These are phyloP conservation scores for Anguilla pacifica DNA, from an alignment of 2,797 vertebrate genomes.

Conservation along the genomic window DNA sequence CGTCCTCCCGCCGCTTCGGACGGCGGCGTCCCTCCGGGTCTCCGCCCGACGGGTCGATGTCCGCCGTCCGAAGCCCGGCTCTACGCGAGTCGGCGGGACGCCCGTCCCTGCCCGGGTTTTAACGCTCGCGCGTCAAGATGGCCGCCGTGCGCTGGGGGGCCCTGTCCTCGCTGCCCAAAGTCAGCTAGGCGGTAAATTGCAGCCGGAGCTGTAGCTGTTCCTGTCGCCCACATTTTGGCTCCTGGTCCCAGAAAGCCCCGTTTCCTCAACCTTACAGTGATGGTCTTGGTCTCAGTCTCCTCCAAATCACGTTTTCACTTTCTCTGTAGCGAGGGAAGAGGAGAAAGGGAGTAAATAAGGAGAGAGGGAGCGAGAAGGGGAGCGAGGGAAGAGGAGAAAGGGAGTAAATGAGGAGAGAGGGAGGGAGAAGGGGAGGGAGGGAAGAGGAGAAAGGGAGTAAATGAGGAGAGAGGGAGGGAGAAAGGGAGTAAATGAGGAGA, in stretches of 20 bases:
- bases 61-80: background rate
- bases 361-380: background rate
- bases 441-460: too few relatives aligned
- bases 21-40: background rate
- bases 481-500: too few relatives aligned
- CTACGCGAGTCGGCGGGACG: background rate
- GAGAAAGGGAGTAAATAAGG: background rate
- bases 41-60: background rate
- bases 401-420: background rate
- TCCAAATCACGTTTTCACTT: background rate
- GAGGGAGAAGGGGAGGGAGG: too few relatives aligned
- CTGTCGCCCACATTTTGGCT: background rate
- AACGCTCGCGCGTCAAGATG: background rate
- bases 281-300: conserved; percentile 5
- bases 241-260: conserved; percentile 4
- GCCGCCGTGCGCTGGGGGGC: background rate
- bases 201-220: background rate
- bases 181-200: conserved; percentile 1
- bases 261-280: background rate
- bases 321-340: background rate
- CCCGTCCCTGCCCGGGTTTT: background rate
- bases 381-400: background rate
- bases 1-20: background rate
- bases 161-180: background rate
- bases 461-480: too few relatives aligned